Evolutionary conservation across 2,797 vertebrate genomes (phyloP).

Genomic region (Psittacula echo): DNA sequence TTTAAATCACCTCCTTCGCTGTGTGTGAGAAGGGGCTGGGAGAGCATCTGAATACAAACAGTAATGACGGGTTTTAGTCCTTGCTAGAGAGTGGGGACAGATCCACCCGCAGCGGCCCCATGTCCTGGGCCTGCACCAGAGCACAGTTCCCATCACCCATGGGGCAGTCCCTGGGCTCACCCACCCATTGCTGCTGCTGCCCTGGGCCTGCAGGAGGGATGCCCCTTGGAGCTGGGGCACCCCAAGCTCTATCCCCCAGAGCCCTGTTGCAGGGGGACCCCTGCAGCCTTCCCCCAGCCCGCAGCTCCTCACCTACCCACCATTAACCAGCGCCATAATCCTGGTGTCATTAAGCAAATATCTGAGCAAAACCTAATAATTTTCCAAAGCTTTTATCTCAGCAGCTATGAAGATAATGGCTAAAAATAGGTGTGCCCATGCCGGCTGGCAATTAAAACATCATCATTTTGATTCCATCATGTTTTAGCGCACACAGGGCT

Average conservation of each 20-base stretch:
- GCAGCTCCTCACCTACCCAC: not conserved
- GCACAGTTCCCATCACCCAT: not conserved
- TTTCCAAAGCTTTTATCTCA: conserved; percentile 63
- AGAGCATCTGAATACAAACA: conserved; percentile 55
- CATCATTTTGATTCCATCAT: not conserved
- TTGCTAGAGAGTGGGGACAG: not conserved
- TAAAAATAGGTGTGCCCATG: conserved; percentile 60
- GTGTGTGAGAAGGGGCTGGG: not conserved
- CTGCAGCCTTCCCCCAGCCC: not conserved
- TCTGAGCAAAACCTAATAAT: conserved; percentile 46
- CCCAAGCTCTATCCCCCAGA: not conserved
- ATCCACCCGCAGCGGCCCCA: rapidly evolving
- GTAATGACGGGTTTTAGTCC: not conserved
- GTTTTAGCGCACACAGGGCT: not conserved
- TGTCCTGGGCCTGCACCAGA: not conserved
- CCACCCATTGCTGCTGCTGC: not conserved
- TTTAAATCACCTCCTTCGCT: conserved; percentile 60
- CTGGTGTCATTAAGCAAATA: conserved; percentile 44
- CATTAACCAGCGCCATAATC: not conserved
- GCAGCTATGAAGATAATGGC: conserved; percentile 60
- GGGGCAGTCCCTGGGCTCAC: not conserved
- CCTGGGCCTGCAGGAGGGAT: not conserved
- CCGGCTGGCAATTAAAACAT: conserved; percentile 43
- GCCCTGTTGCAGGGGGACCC: not conserved
- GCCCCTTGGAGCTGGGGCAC: not conserved